These are phyloP conservation scores for Sebastes nivosus DNA, from an alignment of 2,797 vertebrate genomes.

Conservation along the genomic window DNA sequence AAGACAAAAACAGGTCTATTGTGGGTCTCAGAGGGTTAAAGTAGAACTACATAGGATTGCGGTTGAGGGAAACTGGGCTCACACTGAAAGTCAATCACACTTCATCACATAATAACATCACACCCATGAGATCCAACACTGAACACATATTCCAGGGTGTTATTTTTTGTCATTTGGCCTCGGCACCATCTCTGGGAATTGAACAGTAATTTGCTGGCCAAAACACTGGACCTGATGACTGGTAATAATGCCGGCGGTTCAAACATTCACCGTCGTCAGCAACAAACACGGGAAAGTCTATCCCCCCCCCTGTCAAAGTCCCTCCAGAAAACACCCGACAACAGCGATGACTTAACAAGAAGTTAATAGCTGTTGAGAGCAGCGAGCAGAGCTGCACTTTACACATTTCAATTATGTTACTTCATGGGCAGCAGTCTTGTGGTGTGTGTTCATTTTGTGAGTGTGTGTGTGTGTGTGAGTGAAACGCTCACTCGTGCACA, in stretches of 20 bases:
- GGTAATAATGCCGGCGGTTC: not conserved
- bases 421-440: conserved; percentile 7
- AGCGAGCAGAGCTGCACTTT: conserved; percentile 10
- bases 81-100: not conserved
- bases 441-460: conserved; percentile 1
- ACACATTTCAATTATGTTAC: conserved; percentile 39
- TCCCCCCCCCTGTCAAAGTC: not conserved
- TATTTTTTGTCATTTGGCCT: not conserved
- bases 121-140: not conserved
- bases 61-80: not conserved
- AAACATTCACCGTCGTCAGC: conserved; percentile 23
- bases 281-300: conserved; percentile 10
- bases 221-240: not conserved
- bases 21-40: not conserved
- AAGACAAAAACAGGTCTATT: too few species aligned
- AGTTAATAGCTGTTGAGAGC: conserved; percentile 44
- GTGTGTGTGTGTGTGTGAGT: not conserved
- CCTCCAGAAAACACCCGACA: conserved; percentile 21
- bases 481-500: not conserved
- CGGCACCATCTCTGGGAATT: not conserved
- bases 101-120: not conserved
- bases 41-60: not conserved
- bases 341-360: conserved; percentile 51
- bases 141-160: not conserved
- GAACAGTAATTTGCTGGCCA: not conserved